A percentile compares a stretch with the other conserved stretches of the same genome.
These are phyloP conservation scores for Euspilapteryx auroguttella DNA, from an alignment of 2,888 invertebrate species.

Conservation along the genomic window DNA sequence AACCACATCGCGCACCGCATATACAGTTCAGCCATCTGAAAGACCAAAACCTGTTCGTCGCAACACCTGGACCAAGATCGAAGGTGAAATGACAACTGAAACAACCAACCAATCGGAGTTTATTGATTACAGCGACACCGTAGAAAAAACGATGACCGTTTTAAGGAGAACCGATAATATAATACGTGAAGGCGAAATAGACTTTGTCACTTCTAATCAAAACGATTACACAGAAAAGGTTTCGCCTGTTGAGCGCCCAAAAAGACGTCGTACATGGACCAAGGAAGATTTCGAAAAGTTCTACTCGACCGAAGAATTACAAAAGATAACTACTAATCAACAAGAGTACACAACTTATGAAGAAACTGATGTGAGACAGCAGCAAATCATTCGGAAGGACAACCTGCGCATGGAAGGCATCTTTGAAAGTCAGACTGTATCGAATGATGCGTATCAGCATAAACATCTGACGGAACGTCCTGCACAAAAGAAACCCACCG, in stretches of 20 bases:
- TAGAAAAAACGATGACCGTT: conserved; percentile 63
- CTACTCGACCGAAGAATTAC: conserved; percentile 58
- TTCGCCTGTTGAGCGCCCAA: conserved; percentile 57
- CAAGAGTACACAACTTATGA: conserved; percentile 68
- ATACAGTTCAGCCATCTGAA: conserved; percentile 68
- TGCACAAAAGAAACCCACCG: conserved; percentile 23
- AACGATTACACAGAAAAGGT: conserved; percentile 65
- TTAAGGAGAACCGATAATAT: conserved; percentile 67
- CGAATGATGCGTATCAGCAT: conserved; percentile 30
- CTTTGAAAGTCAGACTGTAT: conserved; percentile 47
- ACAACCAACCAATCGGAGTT: conserved; percentile 70
- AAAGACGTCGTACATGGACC: conserved; percentile 69
- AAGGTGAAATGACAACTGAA: conserved; percentile 72
- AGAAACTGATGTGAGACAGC: conserved; percentile 50
- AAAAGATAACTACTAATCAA: conserved; percentile 66
- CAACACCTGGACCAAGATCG: conserved; percentile 77
- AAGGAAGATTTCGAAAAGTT: conserved; percentile 74
- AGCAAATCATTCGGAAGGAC: conserved; percentile 39
- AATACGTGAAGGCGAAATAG: conserved; percentile 68
- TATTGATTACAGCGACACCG: conserved; percentile 61
- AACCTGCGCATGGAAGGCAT: conserved; percentile 54
- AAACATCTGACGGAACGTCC: conserved; percentile 35
- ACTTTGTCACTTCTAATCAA: conserved; percentile 66
- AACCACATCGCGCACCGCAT: conserved; percentile 70
- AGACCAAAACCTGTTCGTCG: conserved; percentile 67